A percentile compares a stretch with the other conserved stretches of the same genome.
These are phyloP conservation scores for Tetragonula clypearis DNA, from an alignment of 1,140 invertebrate species.

Conservation along the genomic window DNA sequence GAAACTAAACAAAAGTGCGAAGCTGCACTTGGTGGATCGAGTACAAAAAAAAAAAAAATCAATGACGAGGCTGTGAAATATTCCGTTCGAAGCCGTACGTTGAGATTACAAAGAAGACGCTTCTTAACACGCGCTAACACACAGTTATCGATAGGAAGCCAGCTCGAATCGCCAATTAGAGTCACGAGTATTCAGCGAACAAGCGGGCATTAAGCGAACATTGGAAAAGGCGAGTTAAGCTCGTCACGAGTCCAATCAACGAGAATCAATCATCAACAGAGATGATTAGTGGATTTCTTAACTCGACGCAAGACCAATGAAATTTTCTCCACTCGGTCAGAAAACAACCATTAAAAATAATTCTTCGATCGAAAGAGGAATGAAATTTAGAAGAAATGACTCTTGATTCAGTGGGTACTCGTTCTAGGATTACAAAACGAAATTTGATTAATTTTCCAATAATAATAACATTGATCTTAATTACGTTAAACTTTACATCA, in stretches of 20 bases:
- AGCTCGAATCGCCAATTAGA: neutral
- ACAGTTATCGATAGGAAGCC: constrained; percentile 20
- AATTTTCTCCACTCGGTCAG: neutral
- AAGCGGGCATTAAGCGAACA: too few species aligned
- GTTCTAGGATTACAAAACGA: neutral
- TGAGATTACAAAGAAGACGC: neutral
- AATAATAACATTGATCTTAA: too few species aligned
- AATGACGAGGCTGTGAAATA: neutral
- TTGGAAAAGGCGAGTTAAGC: neutral
- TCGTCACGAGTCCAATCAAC: neutral
- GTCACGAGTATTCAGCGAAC: neutral
- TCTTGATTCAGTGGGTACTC: too few species aligned
- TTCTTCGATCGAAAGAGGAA: neutral
- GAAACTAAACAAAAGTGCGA: neutral
- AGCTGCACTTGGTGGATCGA: neutral
- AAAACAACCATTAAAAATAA: neutral
- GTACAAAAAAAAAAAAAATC: neutral
- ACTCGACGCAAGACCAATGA: neutral
- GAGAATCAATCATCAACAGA: neutral
- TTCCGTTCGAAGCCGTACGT: constrained; percentile 9
- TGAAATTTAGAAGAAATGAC: neutral
- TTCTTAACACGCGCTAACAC: neutral
- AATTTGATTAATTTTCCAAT: too few species aligned
- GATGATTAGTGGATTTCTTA: neutral
- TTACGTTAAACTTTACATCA: too few species aligned